A percentile compares a stretch with the other conserved stretches of the same genome.
Evolutionary conservation across 2,113 vertebrate species (phyloP).

Genomic region (Cynocephalus volans): DNA sequence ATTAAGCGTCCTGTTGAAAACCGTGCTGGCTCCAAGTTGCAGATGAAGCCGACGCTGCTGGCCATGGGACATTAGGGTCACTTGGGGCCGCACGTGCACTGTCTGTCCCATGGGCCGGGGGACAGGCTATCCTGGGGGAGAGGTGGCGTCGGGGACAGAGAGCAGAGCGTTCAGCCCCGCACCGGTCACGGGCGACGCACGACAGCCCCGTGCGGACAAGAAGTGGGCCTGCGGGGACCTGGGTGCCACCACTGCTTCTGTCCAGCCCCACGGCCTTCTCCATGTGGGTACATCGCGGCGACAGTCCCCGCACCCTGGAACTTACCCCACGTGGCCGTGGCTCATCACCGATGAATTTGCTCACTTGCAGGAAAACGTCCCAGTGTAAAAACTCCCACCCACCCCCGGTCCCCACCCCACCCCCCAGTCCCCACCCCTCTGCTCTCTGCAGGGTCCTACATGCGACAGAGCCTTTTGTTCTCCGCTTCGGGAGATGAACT

Average conservation of each 20-base stretch:
- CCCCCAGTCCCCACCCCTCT: background rate
- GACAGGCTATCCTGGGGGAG: too few relatives aligned
- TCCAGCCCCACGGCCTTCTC: background rate
- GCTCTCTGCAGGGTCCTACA: background rate
- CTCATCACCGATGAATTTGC: background rate
- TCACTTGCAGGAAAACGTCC: background rate
- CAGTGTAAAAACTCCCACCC: background rate
- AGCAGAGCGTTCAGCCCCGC: background rate
- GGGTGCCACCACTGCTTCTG: accelerated
- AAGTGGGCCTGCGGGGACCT: accelerated
- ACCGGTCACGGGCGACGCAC: accelerated
- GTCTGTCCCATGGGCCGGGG: background rate
- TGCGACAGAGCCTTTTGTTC: background rate
- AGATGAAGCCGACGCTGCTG: constrained; percentile 45
- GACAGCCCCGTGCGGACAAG: too few relatives aligned
- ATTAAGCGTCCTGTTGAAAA: constrained; percentile 54
- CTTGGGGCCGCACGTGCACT: background rate
- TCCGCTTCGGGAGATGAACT: background rate
- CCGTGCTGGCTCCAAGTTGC: background rate
- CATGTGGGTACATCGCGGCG: accelerated
- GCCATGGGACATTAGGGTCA: background rate
- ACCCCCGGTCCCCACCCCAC: too few relatives aligned
- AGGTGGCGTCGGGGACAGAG: accelerated
- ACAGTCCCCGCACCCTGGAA: background rate
- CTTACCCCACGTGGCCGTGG: too few relatives aligned